A percentile compares a stretch with the other conserved stretches of the same genome.
Conservation (phyloP, 2,888 invertebrate species). For the Hirtodrosophila histrioides region DNA sequence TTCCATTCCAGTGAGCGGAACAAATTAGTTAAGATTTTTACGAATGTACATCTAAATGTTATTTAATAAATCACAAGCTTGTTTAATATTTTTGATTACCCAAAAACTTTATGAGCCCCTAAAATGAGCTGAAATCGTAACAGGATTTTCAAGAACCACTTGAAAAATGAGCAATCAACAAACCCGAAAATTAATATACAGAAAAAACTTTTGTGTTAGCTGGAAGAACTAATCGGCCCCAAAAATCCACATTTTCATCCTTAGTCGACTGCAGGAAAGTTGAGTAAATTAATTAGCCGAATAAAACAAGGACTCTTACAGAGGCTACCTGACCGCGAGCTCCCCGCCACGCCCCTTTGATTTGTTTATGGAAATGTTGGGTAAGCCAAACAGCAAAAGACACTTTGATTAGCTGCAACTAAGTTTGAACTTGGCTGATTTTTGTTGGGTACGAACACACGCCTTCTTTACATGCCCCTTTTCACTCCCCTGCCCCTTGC, state of each 20-base stretch:
- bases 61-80: no score
- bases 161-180: slow-evolving; percentile 40
- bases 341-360: slow-evolving; percentile 24
- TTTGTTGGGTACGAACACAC: neutral
- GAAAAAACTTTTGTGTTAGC: slow-evolving; percentile 48
- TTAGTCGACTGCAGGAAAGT: slow-evolving; percentile 41
- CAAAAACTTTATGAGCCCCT: neutral
- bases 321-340: neutral
- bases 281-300: slow-evolving; percentile 71
- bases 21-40: no score
- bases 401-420: slow-evolving; percentile 57
- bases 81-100: neutral
- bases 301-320: slow-evolving; percentile 24
- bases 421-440: slow-evolving; percentile 43
- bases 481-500: neutral
- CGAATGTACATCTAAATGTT: no score
- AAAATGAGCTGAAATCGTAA: slow-evolving; percentile 2
- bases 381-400: slow-evolving; percentile 36
- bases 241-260: slow-evolving; percentile 37
- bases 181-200: slow-evolving; percentile 53
- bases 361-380: slow-evolving; percentile 54
- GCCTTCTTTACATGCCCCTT: no score
- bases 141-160: slow-evolving; percentile 13
- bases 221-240: slow-evolving; percentile 48
- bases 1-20: no score